phyloP scores from a whole-genome alignment of 2,888 invertebrate genomes.

The Sphaerophoria taeniata region DNA sequence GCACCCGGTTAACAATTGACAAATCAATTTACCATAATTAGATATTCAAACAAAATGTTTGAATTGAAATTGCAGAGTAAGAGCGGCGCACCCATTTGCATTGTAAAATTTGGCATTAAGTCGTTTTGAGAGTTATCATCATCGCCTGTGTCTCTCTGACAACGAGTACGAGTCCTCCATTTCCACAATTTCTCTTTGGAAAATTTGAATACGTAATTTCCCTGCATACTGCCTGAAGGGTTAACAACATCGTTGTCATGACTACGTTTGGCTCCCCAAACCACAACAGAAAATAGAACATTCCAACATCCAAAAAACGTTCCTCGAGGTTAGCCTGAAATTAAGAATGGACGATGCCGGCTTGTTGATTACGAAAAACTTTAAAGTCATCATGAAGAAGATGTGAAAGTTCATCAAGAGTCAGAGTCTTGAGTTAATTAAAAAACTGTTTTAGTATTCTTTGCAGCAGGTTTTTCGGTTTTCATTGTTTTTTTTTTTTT shows the following conservation, averaged over 20 bases:
- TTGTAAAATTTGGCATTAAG: conserved; percentile 69
- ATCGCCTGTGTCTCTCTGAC: conserved; percentile 28
- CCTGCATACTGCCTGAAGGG: conserved; percentile 50
- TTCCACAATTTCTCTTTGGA: neutral
- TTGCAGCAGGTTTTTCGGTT: conserved; percentile 46
- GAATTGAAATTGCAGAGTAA: conserved; percentile 66
- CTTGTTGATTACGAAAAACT: conserved; percentile 51
- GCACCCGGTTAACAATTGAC: conserved; percentile 66
- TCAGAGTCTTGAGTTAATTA: conserved; percentile 71
- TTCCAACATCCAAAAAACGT: conserved; percentile 63
- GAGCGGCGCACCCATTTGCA: too few species aligned
- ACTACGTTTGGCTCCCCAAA: conserved; percentile 13
- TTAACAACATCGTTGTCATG: conserved; percentile 56
- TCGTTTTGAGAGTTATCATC: conserved; percentile 53
- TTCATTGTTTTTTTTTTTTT: neutral
- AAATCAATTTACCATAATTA: conserved; percentile 74
- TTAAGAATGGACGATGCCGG: conserved; percentile 51
- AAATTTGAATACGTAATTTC: conserved; percentile 72
- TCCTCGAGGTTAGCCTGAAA: conserved; percentile 59
- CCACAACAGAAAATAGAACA: conserved; percentile 22
- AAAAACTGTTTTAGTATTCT: conserved; percentile 70
- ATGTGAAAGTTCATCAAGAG: conserved; percentile 47
- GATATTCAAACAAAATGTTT: conserved; percentile 75
- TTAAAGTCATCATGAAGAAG: conserved; percentile 37
- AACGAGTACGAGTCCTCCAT: neutral